Conservation (phyloP, 53 echinoderm and acorn worm species). For the Henricia sp. region DNA sequence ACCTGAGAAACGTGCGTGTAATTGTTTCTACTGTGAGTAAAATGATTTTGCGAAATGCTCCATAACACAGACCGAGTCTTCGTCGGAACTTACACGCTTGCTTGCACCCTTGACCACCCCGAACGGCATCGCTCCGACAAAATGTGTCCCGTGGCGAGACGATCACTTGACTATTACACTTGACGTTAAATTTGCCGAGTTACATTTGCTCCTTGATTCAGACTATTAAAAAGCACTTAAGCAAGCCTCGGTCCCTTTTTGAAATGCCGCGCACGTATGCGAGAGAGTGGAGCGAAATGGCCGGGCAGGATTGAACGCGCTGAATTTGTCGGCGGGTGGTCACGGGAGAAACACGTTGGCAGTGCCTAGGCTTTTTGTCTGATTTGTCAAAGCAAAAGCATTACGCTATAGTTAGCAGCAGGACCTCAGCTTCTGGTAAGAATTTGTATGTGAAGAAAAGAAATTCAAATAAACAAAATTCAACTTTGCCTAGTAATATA, state of each 20-base stretch:
- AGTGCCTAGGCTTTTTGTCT: slow-evolving; percentile 34
- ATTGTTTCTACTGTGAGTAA: slow-evolving; percentile 47
- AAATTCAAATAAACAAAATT: background rate
- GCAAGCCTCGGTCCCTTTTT: background rate
- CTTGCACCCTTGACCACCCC: background rate
- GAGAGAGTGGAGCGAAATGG: background rate
- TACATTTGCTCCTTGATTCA: slow-evolving; percentile 52
- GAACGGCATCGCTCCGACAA: background rate
- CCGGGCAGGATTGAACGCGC: background rate
- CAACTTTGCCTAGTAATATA: background rate
- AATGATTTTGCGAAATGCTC: slow-evolving; percentile 56
- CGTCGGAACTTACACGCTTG: slow-evolving; percentile 1
- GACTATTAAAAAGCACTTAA: slow-evolving; percentile 61
- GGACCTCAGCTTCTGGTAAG: no score
- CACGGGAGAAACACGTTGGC: background rate
- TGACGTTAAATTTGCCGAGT: slow-evolving; percentile 39
- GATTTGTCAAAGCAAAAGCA: background rate
- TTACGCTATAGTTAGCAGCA: no score
- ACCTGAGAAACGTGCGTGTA: no score
- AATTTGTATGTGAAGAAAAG: no score
- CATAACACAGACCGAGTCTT: background rate
- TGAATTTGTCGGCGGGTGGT: background rate
- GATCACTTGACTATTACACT: slow-evolving; percentile 18
- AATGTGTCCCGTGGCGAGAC: slow-evolving; percentile 13
- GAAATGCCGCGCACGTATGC: background rate